Percentiles rank a stretch among this genome's conserved stretches.
These are phyloP conservation scores for Acanthurus leucopareius DNA, from an alignment of 2,797 vertebrate genomes.

Conservation along the genomic window DNA sequence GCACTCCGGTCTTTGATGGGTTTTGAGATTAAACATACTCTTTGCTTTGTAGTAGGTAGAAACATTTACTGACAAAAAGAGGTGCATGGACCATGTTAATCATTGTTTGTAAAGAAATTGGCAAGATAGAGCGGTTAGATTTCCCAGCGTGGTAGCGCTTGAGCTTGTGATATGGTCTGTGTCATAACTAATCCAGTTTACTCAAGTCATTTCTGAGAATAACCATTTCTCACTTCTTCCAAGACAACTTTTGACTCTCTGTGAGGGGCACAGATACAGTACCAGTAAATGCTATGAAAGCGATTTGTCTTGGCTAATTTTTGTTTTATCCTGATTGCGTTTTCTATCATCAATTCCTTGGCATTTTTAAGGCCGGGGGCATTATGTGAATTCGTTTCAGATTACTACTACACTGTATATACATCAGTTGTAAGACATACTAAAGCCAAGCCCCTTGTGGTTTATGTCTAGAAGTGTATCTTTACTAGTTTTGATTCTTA, in stretches of 20 bases:
- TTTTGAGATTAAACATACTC: not conserved
- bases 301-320: not conserved
- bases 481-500: slow-evolving; percentile 34
- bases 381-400: slow-evolving; percentile 9
- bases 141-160: slow-evolving; percentile 41
- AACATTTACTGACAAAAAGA: slow-evolving; percentile 9
- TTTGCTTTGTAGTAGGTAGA: slow-evolving; percentile 26
- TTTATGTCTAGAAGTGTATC: slow-evolving; percentile 30
- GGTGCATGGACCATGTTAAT: slow-evolving; percentile 5
- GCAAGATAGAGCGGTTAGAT: slow-evolving; percentile 24
- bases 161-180: slow-evolving; percentile 25
- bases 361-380: not conserved
- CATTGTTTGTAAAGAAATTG: slow-evolving; percentile 20
- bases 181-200: slow-evolving; percentile 30
- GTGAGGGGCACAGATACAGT: not conserved
- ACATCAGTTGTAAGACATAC: slow-evolving; percentile 20
- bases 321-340: not conserved
- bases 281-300: slow-evolving; percentile 3
- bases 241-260: not conserved
- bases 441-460: slow-evolving; percentile 20
- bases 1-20: not conserved
- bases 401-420: slow-evolving; percentile 24
- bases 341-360: not conserved
- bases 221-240: slow-evolving; percentile 10
- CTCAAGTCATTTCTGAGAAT: slow-evolving; percentile 21